These are phyloP conservation scores for Callosobruchus maculatus DNA, from an alignment of 2,888 invertebrate genomes.

Conservation along the genomic window DNA sequence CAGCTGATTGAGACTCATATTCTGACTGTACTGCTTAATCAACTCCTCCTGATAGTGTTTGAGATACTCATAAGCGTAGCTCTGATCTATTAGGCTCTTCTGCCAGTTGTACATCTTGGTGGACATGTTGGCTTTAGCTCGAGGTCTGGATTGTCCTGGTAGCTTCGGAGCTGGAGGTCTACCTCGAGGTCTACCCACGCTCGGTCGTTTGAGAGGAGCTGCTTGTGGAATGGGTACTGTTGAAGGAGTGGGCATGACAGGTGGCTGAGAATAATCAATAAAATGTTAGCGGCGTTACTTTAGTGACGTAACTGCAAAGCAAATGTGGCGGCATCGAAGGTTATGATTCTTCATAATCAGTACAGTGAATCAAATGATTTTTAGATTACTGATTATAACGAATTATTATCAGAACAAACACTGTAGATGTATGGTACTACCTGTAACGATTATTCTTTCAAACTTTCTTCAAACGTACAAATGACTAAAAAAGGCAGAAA, in stretches of 20 bases:
- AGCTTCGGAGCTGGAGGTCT: conserved; percentile 51
- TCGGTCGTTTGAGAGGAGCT: conserved; percentile 35
- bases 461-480: no score
- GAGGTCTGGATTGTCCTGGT: conserved; percentile 34
- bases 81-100: conserved; percentile 35
- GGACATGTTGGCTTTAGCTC: conserved; percentile 32
- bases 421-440: no score
- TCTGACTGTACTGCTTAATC: conserved; percentile 46
- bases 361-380: no score
- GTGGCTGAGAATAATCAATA: conserved; percentile 20
- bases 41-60: conserved; percentile 48
- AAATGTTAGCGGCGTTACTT: no score
- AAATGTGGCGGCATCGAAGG: no score
- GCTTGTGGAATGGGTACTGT: conserved; percentile 13
- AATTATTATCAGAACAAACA: no score
- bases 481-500: no score
- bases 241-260: conserved; percentile 29
- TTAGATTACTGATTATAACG: no score
- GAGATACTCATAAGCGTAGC: conserved; percentile 40
- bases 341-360: no score
- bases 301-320: no score
- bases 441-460: no score
- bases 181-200: conserved; percentile 51
- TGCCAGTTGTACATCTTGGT: conserved; percentile 32
- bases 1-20: conserved; percentile 33